Percentiles rank a stretch among this genome's conserved stretches.
These are phyloP conservation scores for Rosalia funebris DNA, from an alignment of 2,888 invertebrate species.

Conservation along the genomic window DNA sequence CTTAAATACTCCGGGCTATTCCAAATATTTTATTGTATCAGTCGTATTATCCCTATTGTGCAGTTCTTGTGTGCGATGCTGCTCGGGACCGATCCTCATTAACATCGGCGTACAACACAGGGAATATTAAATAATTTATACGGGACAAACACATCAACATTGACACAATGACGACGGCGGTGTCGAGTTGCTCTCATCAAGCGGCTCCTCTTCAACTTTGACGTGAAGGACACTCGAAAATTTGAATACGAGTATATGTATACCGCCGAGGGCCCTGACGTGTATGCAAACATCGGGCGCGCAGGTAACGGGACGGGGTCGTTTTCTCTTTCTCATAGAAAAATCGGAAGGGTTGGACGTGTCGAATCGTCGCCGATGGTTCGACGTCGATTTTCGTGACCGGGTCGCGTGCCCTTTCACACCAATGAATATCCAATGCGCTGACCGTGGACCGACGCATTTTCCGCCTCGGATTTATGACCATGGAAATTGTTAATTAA, in stretches of 20 bases:
- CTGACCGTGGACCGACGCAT: slow-evolving; percentile 16
- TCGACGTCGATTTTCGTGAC: slow-evolving; percentile 38
- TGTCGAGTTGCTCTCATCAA: slow-evolving; percentile 41
- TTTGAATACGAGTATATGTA: slow-evolving; percentile 50
- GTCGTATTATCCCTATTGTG: no score
- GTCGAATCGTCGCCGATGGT: slow-evolving; percentile 47
- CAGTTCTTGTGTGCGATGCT: no score
- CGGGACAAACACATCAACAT: no score
- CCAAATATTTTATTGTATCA: no score
- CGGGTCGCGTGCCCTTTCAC: slow-evolving; percentile 45
- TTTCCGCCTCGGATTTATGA: slow-evolving; percentile 3
- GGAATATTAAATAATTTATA: no score
- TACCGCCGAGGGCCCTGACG: slow-evolving; percentile 39
- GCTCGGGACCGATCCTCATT: no score
- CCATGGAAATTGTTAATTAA: slow-evolving; percentile 5
- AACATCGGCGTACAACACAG: no score
- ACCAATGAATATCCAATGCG: slow-evolving; percentile 44
- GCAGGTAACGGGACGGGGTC: slow-evolving; percentile 30
- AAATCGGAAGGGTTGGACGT: slow-evolving; percentile 46
- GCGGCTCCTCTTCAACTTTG: slow-evolving; percentile 35
- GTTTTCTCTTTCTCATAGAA: slow-evolving; percentile 21
- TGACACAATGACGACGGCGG: no score
- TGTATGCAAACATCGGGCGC: slow-evolving; percentile 50
- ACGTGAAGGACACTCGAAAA: slow-evolving; percentile 49
- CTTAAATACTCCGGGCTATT: no score